These are phyloP conservation scores for Lampris incognitus DNA, from an alignment of 2,113 vertebrate genomes.

Conservation along the genomic window DNA sequence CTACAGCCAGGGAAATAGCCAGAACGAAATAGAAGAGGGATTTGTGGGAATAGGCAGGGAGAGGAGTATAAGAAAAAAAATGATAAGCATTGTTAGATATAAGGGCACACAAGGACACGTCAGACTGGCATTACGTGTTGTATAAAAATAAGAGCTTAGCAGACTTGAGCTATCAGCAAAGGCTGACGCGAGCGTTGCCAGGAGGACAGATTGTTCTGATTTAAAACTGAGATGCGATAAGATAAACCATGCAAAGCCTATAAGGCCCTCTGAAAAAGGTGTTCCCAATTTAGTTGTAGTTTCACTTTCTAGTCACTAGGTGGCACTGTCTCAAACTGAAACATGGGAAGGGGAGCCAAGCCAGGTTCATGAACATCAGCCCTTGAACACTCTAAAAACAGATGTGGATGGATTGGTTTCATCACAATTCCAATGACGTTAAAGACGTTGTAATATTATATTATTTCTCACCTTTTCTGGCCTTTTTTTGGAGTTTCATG, in stretches of 20 bases:
- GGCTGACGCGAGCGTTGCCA: conserved; percentile 33
- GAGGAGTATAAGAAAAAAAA: conserved; percentile 48
- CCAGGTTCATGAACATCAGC: neutral
- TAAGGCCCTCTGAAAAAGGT: neutral
- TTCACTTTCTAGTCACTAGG: conserved; percentile 43
- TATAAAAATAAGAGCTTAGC: conserved; percentile 37
- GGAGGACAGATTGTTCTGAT: conserved; percentile 17
- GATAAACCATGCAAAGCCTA: conserved; percentile 40
- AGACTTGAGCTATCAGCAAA: conserved; percentile 25
- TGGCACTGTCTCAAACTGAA: conserved; percentile 53
- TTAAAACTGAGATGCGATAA: conserved; percentile 28
- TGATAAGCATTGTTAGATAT: conserved; percentile 72
- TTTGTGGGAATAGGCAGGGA: conserved; percentile 19
- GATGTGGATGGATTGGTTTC: neutral
- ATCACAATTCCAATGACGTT: neutral
- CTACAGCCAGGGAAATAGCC: conserved; percentile 60
- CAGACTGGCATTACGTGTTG: conserved; percentile 18
- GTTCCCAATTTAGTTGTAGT: conserved; percentile 22
- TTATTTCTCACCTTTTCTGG: conserved; percentile 91
- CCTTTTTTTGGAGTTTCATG: conserved; percentile 97
- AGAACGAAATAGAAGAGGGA: conserved; percentile 42
- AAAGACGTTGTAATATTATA: neutral
- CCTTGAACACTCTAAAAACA: neutral
- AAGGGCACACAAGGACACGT: conserved; percentile 41
- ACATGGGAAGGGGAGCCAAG: neutral